Evolutionary conservation across 1,140 invertebrate species (phyloP).

Genomic region (Ips nitidus): DNA sequence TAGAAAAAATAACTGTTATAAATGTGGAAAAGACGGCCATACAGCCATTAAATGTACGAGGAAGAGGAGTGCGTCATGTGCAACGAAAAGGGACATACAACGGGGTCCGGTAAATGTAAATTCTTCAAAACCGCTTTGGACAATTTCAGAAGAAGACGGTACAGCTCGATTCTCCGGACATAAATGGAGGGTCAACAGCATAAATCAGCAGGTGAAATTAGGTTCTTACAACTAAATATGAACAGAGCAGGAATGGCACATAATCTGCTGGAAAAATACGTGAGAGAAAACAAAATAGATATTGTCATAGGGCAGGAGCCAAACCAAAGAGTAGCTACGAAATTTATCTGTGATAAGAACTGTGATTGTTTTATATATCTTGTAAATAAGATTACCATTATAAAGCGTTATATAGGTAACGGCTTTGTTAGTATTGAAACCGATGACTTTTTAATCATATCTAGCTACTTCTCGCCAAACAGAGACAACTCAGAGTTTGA

Average conservation of each 20-base stretch:
- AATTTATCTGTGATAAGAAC: neutral
- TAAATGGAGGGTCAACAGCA: neutral
- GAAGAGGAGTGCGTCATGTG: conserved; percentile 15
- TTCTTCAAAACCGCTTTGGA: conserved; percentile 8
- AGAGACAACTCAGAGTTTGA: neutral
- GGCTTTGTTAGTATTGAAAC: neutral
- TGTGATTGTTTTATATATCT: neutral
- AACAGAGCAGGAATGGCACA: neutral
- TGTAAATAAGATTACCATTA: too few relatives aligned
- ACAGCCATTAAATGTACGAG: conserved; percentile 2
- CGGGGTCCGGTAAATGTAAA: conserved; percentile 5
- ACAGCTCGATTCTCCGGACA: neutral
- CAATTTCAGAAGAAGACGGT: neutral
- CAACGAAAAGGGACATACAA: conserved; percentile 9
- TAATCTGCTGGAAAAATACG: neutral
- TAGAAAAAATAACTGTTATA: conserved; percentile 26
- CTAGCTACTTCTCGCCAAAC: conserved; percentile 19
- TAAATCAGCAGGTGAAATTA: neutral
- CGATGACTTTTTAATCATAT: neutral
- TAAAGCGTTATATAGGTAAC: neutral
- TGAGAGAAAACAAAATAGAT: neutral
- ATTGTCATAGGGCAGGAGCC: conserved; percentile 15
- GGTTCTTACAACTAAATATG: neutral
- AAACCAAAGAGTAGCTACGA: neutral
- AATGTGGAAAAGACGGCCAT: conserved; percentile 32